Conservation (phyloP, 2,113 vertebrate genomes). For the Pycnonotus jocosus region DNA sequence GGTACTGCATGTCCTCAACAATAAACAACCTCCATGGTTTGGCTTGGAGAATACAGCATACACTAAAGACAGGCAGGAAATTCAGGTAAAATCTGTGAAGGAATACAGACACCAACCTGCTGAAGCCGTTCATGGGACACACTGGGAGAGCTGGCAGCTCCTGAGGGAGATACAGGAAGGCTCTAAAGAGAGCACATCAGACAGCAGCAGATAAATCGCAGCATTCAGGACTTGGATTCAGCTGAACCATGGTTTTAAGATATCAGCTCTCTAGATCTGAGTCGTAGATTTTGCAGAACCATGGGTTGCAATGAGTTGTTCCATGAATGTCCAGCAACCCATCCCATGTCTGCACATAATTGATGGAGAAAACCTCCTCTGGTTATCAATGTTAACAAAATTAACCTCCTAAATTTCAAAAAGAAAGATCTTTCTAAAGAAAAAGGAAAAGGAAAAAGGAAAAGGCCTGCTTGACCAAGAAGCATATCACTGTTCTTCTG, state of each 20-base stretch:
- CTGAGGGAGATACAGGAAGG: not conserved
- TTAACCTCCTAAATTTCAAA: not conserved
- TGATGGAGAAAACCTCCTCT: not conserved
- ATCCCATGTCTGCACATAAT: fast-evolving
- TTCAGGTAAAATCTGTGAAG: not conserved
- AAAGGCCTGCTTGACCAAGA: not conserved
- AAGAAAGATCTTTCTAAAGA: not conserved
- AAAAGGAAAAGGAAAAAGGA: not conserved
- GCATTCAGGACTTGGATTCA: not conserved
- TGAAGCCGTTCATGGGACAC: not conserved
- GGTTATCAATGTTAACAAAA: not conserved
- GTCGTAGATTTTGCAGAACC: not conserved
- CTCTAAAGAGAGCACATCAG: not conserved
- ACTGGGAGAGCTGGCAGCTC: not conserved
- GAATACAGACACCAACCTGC: not conserved
- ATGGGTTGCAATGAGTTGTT: not conserved
- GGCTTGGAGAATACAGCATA: not conserved
- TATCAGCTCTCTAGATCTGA: not conserved
- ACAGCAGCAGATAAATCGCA: not conserved
- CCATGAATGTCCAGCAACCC: fast-evolving
- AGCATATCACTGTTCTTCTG: not conserved
- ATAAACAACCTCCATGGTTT: not conserved
- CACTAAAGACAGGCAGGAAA: not conserved
- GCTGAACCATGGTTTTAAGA: not conserved
- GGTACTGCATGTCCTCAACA: no score